A percentile compares a stretch with the other conserved stretches of the same genome.
phyloP scores from a whole-genome alignment of 2,888 invertebrate genomes.

The Torymus aiolomorphi region DNA sequence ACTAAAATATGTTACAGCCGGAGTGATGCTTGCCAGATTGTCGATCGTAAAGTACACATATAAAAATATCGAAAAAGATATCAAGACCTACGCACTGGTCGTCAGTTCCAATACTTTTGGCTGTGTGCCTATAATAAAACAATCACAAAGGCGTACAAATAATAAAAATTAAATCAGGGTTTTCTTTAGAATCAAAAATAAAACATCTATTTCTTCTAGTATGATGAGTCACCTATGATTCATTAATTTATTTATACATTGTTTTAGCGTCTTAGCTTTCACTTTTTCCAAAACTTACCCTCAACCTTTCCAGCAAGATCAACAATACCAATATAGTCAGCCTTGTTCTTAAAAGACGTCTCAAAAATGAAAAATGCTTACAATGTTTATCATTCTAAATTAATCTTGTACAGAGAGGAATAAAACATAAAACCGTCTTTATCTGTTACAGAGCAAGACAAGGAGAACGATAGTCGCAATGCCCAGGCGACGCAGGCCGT shows the following conservation, averaged over 20 bases:
- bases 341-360: too few relatives aligned
- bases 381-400: neutral
- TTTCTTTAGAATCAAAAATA: slow-evolving; percentile 23
- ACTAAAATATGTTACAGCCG: neutral
- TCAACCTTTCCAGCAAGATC: too few relatives aligned
- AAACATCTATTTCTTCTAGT: too few relatives aligned
- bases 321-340: too few relatives aligned
- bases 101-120: slow-evolving; percentile 40
- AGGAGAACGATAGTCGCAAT: slow-evolving; percentile 88
- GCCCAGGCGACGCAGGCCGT: slow-evolving; percentile 91
- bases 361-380: too few relatives aligned
- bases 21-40: neutral
- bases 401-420: neutral
- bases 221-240: neutral
- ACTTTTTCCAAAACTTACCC: too few relatives aligned
- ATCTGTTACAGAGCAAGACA: slow-evolving; percentile 83
- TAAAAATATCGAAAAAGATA: slow-evolving; percentile 7
- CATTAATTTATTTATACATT: neutral
- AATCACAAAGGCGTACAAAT: slow-evolving; percentile 18
- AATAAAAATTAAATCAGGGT: slow-evolving; percentile 35
- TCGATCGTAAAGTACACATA: slow-evolving; percentile 8
- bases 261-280: too few relatives aligned
- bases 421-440: neutral
- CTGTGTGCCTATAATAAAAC: slow-evolving; percentile 28
- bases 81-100: slow-evolving; percentile 16